Conservation (phyloP, 1,140 invertebrate genomes). For the Stenopsyche tienmushanensis region DNA sequence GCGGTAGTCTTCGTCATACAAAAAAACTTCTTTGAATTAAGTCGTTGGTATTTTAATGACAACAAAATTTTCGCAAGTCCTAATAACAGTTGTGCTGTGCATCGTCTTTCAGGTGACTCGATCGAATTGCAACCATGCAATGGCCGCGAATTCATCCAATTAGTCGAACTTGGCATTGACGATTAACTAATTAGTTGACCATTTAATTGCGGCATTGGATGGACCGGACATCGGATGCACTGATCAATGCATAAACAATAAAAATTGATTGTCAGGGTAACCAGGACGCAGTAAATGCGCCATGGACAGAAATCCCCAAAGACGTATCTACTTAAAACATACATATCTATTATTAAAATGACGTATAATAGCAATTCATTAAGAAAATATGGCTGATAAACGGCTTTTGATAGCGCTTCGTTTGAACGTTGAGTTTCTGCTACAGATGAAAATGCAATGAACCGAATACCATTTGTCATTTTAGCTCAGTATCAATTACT, state of each 20-base stretch:
- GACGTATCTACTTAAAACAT: neutral
- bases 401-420: neutral
- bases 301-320: neutral
- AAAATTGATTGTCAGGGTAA: conserved; percentile 24
- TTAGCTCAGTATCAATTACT: conserved; percentile 4
- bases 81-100: too few relatives aligned
- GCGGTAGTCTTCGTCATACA: too few relatives aligned
- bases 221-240: conserved; percentile 17
- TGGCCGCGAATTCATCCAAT: conserved; percentile 25
- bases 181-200: conserved; percentile 22
- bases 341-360: neutral
- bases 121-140: neutral
- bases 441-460: conserved; percentile 6
- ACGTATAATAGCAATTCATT: neutral
- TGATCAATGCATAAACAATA: conserved; percentile 1
- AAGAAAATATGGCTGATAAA: neutral
- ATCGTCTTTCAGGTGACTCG: neutral
- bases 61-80: too few relatives aligned
- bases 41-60: too few relatives aligned
- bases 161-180: conserved; percentile 26
- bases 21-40: too few relatives aligned
- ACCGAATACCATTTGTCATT: conserved; percentile 4
- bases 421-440: neutral
- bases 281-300: neutral
- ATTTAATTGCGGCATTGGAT: conserved; percentile 8